These are phyloP conservation scores for Lophotriccus pileatus DNA, from an alignment of 2,797 vertebrate genomes.

Conservation along the genomic window DNA sequence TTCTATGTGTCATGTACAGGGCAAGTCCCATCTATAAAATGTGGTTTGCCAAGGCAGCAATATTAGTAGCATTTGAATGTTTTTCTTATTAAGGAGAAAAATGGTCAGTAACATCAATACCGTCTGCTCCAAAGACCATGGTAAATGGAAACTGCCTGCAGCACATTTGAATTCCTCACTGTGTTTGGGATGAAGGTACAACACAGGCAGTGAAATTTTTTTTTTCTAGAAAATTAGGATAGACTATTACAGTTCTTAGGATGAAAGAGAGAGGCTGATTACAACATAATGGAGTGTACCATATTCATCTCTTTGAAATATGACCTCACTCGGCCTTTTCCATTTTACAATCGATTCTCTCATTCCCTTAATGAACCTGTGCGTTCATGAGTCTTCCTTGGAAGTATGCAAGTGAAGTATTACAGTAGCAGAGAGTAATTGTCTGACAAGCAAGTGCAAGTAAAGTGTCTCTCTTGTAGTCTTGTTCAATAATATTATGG, in stretches of 20 bases:
- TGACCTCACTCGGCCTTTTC: constrained; percentile 79
- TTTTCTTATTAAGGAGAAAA: constrained; percentile 84
- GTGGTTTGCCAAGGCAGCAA: constrained; percentile 80
- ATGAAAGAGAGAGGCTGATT: constrained; percentile 83
- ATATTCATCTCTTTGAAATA: constrained; percentile 86
- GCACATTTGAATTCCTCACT: constrained; percentile 52
- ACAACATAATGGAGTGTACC: constrained; percentile 85
- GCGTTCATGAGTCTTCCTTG: constrained; percentile 78
- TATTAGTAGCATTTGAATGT: constrained; percentile 85
- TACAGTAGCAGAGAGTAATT: constrained; percentile 79
- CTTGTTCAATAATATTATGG: constrained; percentile 79
- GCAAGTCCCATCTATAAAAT: constrained; percentile 79
- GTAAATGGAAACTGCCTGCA: constrained; percentile 71
- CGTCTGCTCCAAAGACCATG: constrained; percentile 65
- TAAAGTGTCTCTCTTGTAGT: constrained; percentile 79
- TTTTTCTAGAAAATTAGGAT: constrained; percentile 73
- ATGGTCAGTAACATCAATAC: constrained; percentile 74
- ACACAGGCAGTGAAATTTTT: constrained; percentile 30
- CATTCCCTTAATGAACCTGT: constrained; percentile 84
- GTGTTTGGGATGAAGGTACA: constrained; percentile 54
- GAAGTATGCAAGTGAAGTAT: constrained; percentile 80
- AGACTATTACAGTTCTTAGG: constrained; percentile 77
- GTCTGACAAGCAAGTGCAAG: constrained; percentile 79
- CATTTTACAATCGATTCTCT: constrained; percentile 84
- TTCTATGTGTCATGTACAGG: constrained; percentile 73